Base-by-base conservation (phyloP, 2,888 invertebrate genomes). In the Agriopis marginaria region DNA sequence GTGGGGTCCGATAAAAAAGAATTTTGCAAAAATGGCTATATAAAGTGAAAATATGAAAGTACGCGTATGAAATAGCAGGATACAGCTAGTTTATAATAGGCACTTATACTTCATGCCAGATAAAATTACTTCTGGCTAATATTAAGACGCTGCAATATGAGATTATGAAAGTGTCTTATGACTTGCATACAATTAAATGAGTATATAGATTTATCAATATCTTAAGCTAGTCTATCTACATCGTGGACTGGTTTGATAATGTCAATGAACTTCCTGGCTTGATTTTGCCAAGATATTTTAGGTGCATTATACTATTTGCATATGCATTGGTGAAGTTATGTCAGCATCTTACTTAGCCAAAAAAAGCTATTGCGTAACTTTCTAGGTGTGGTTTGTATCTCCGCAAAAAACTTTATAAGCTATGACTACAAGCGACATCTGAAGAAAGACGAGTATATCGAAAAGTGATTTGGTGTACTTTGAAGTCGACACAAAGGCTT, bases 391-490 rank as follows among this genome's bases (percentile, higher is more conserved):
- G 4, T 23, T 23, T 23, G 17, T 23, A 23, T 32, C 6, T 23
- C 7, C 11, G 51, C 9, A 5, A 23, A 10, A 32, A 51, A 7
- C 3, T 5, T 47, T 12, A 14, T 6, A 0, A 51, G 51, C 40
- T 9, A 14, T 44, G 50, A 58, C 56, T 44, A 39, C 40, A 0
- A 58, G 45, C 58, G 58, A 58, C 58, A 58, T 58, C 58, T 58
- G 0, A n/a, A 23, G 45, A 23, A 45, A 47, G 47, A 12, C 8
- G 45, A 8, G 7, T 0, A 12, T 11, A 58, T 8, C 23, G 7
- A 12, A 58, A 45, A n/a, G 17, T 17, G 17, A 4, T 42, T 7
- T 56, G 17, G 0, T 23, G 17, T 23, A 14, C 3, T 10, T 11
- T 9, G 4, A 3, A 10, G 5, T 42, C 11, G 3, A 14, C 39